These are phyloP conservation scores for Ptychodera flava DNA, from an alignment of 35 echinoderm and acorn worm species.

Conservation along the genomic window DNA sequence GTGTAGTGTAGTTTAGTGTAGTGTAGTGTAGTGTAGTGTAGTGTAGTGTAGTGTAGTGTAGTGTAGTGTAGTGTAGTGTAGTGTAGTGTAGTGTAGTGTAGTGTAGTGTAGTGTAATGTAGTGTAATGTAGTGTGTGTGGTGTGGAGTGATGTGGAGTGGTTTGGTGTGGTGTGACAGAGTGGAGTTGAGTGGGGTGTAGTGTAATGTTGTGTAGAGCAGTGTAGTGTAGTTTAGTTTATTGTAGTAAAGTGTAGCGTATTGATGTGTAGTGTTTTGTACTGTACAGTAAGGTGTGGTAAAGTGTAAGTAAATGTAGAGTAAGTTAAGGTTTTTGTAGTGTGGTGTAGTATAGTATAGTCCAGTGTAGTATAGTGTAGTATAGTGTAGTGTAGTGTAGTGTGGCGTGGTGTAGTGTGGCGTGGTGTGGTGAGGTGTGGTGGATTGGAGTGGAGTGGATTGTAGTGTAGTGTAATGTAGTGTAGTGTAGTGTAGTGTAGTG, in stretches of 20 bases:
- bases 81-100: background rate
- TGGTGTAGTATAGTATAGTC: background rate
- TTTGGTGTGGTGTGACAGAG: conserved; percentile 11
- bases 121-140: background rate
- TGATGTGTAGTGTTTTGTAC: conserved; percentile 9
- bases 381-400: conserved; percentile 21
- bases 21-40: background rate
- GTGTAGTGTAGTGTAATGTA: conserved; percentile 1
- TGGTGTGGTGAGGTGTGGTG: conserved; percentile 6
- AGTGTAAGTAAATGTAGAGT: background rate
- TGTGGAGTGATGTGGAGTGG: background rate
- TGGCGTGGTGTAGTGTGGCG: conserved; percentile 8
- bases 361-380: background rate
- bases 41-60: background rate
- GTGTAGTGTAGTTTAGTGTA: too few species aligned
- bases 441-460: background rate
- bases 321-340: background rate
- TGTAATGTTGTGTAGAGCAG: too few species aligned
- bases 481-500: conserved; percentile 21
- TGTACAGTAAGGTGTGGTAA: background rate
- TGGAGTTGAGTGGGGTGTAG: background rate
- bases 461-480: conserved; percentile 8
- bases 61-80: background rate
- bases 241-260: too few species aligned
- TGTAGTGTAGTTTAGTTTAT: too few species aligned